Evolutionary conservation across 1,140 invertebrate genomes (phyloP), one percentile per base, ranked within the genome.

Genomic region (Adoxophyes honmai): DNA sequence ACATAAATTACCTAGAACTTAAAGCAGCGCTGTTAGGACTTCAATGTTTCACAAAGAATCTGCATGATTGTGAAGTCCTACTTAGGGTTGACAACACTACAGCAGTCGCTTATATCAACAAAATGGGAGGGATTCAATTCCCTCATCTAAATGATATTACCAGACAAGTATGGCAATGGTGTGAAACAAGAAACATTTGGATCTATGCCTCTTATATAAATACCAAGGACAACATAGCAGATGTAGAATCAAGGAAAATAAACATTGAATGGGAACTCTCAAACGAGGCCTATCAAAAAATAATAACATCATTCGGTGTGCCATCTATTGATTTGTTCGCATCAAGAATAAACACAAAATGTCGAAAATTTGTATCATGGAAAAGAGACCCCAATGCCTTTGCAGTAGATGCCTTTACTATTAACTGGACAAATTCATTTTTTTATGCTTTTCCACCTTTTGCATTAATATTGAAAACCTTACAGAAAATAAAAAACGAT

Each of bases 281-380:
- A 1, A 34, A 57, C 8, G 2, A 7, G 0, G 57, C 57, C 1
- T 74, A 59, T 37, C 10, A 64, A 34, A 34, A 2, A 0, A 57
- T 64, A 4, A 42, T 9, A 7, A 6, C 11, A 15, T 10, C 18
- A 7, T 64, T 70, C 6, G 68, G 65, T 0, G 7, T 35, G 15
- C 70, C 68, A 15, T 11, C 56, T 6, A 68, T 70, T 1, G 69
- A 70, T 38, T 39, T 72, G 9, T 71, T 72, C 21, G 72, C 72
- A 13, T 69, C 60, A 36, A 35, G 61, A 11, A 21, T 9, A 4
- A 73, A 65, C 38, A 37, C 42, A 0, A 75, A 70, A 52, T 68
- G 65, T 34, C 4, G 4, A 34, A 34, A 34, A 5, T 34, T 34
- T 34, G 33, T 34, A 4, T 34, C 33, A 4, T 34, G 33, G 33